Evolutionary conservation across 2,113 vertebrate species (phyloP).

Genomic region (Seriola quinqueradiata): DNA sequence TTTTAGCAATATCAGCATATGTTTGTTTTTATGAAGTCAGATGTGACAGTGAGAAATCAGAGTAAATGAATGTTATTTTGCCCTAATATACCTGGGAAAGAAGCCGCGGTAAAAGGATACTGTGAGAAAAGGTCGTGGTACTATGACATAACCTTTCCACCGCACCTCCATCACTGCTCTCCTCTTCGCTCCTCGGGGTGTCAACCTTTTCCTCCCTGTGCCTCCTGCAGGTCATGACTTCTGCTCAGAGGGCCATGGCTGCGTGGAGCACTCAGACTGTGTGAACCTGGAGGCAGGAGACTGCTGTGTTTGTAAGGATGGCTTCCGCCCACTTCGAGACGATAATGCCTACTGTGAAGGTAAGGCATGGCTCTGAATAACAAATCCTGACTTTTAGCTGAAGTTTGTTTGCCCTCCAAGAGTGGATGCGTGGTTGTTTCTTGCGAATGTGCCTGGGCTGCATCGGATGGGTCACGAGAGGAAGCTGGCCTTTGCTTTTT

Average conservation of each 20-base stretch:
- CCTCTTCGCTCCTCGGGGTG: slow-evolving; percentile 33
- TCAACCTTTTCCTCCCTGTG: slow-evolving; percentile 42
- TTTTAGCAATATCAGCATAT: too few relatives aligned
- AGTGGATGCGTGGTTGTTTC: neutral
- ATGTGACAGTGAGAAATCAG: neutral
- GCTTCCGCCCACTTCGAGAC: slow-evolving; percentile 93
- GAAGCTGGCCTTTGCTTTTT: neutral
- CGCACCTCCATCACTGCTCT: slow-evolving; percentile 30
- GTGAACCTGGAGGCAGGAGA: slow-evolving; percentile 93
- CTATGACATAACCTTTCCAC: slow-evolving; percentile 29
- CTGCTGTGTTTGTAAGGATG: slow-evolving; percentile 93
- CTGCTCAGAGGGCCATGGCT: slow-evolving; percentile 91
- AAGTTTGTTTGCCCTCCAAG: slow-evolving; percentile 20
- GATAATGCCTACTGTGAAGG: slow-evolving; percentile 99
- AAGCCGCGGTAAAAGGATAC: neutral
- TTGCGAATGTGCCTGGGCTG: neutral
- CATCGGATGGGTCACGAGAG: slow-evolving; percentile 7
- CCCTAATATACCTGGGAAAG: neutral
- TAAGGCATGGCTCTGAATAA: slow-evolving; percentile 69
- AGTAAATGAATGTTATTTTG: neutral
- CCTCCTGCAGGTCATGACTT: slow-evolving; percentile 92
- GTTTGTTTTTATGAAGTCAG: neutral
- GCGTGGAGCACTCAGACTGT: slow-evolving; percentile 94
- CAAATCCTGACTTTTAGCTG: slow-evolving; percentile 28
- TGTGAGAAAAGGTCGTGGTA: slow-evolving; percentile 12